phyloP scores from a whole-genome alignment of 2,797 vertebrate species.

The Dermochelys coriacea region DNA sequence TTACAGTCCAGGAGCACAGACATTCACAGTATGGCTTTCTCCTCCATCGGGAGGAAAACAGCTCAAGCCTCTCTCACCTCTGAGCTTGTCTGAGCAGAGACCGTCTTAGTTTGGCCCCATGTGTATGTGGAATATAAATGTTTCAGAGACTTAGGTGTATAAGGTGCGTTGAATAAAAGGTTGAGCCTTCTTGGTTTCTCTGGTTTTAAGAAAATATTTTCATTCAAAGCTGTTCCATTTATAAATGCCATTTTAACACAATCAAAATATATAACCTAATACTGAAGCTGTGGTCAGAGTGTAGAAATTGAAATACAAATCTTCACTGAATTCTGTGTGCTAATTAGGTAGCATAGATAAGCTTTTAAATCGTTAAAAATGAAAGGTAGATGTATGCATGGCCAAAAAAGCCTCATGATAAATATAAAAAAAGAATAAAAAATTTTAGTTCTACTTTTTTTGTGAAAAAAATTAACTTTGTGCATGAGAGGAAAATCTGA shows the following conservation, averaged over 20 bases:
- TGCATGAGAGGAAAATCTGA: neutral
- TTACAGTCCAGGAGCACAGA: neutral
- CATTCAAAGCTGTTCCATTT: neutral
- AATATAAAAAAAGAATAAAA: neutral
- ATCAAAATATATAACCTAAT: neutral
- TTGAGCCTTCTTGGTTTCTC: neutral
- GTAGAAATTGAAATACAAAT: neutral
- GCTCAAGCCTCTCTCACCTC: neutral
- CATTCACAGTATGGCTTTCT: neutral
- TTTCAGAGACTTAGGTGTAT: neutral
- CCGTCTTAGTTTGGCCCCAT: neutral
- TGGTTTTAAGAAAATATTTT: neutral
- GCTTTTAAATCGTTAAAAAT: neutral
- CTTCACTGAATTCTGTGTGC: neutral
- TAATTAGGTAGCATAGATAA: neutral
- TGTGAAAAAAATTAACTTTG: neutral
- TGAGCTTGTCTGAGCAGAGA: neutral
- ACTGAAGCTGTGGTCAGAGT: neutral
- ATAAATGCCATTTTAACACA: neutral
- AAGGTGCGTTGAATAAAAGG: neutral
- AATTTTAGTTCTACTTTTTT: neutral
- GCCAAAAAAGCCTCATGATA: neutral
- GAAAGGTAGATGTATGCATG: constrained; percentile 14
- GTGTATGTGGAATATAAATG: neutral
- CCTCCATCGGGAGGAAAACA: neutral